Percentiles rank a stretch among this genome's conserved stretches.
Conservation (phyloP, 2,113 vertebrate genomes). For the Ophthalmolycus amberensis region DNA sequence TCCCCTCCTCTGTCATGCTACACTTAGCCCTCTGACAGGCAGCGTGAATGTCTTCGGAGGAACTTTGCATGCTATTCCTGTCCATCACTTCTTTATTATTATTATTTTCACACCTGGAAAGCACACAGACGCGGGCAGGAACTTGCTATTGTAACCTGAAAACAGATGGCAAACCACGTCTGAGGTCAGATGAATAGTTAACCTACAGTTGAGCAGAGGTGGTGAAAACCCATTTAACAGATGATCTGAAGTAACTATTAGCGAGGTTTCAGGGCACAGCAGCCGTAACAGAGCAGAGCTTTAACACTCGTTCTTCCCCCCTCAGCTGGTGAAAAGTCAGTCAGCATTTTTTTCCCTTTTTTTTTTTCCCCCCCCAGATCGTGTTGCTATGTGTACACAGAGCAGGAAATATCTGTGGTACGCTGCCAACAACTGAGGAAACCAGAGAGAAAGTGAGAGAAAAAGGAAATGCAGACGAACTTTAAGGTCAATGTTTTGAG, state of each 20-base stretch:
- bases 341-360: constrained; percentile 36
- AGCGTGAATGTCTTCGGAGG: background rate
- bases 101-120: too few relatives aligned
- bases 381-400: constrained; percentile 53
- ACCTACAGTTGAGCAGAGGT: constrained; percentile 17
- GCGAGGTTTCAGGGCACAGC: constrained; percentile 6
- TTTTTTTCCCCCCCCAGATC: background rate
- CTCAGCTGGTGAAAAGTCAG: constrained; percentile 50
- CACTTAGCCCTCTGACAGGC: constrained; percentile 18
- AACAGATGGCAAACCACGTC: too few relatives aligned
- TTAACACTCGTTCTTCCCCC: background rate
- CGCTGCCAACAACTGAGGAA: constrained; percentile 58
- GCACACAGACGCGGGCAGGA: too few relatives aligned
- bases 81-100: constrained; percentile 18
- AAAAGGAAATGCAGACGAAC: constrained; percentile 52
- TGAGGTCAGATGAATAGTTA: constrained; percentile 9
- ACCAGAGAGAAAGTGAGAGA: constrained; percentile 44
- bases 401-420: constrained; percentile 63
- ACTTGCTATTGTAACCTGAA: too few relatives aligned
- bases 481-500: constrained; percentile 38
- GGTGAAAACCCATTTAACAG: constrained; percentile 25
- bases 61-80: constrained; percentile 22
- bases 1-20: constrained; percentile 34
- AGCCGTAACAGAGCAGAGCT: constrained; percentile 14
- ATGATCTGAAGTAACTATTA: constrained; percentile 4